Percentiles rank a stretch among this genome's conserved stretches.
These are phyloP conservation scores for Lonchura striata DNA, from an alignment of 2,113 vertebrate species.

Conservation along the genomic window DNA sequence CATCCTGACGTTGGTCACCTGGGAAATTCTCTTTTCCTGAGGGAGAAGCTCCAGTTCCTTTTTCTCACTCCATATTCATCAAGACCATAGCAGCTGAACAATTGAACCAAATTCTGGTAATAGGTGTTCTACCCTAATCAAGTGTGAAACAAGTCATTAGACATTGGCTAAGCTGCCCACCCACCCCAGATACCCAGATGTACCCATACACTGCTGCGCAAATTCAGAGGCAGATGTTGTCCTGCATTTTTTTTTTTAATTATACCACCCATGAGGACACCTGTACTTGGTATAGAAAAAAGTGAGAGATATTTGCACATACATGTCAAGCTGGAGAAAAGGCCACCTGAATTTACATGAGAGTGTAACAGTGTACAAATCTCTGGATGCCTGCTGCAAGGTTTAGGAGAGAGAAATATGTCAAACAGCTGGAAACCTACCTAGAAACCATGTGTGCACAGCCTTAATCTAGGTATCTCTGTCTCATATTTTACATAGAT, in stretches of 20 bases:
- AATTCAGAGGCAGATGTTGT: neutral
- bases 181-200: neutral
- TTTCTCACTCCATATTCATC: constrained; percentile 31
- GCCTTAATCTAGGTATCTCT: neutral
- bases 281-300: neutral
- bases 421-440: neutral
- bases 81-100: neutral
- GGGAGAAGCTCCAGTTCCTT: constrained; percentile 24
- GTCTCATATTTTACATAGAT: neutral
- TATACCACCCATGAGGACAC: neutral
- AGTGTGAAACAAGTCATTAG: neutral
- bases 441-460: neutral
- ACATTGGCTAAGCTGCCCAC: neutral
- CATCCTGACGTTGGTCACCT: neutral
- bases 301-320: neutral
- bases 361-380: neutral
- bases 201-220: neutral
- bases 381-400: neutral
- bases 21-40: constrained; percentile 17
- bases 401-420: neutral
- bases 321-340: neutral
- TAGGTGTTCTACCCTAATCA: neutral
- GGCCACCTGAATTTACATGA: neutral
- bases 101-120: neutral
- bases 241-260: neutral